These are phyloP conservation scores for Patella depressa DNA, from an alignment of 2,888 invertebrate genomes.

Conservation along the genomic window DNA sequence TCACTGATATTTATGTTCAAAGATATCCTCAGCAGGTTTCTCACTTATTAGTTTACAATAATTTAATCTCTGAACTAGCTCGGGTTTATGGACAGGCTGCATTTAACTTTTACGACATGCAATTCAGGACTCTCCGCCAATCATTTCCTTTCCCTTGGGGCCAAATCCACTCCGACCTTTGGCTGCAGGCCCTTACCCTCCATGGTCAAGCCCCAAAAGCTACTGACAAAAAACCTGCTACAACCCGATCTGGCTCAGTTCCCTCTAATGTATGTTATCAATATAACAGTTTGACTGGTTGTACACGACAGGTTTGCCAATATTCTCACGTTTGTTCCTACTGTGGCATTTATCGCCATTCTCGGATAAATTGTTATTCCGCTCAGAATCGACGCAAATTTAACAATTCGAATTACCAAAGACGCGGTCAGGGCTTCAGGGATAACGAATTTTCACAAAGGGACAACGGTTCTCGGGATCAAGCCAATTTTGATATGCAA, in stretches of 20 bases:
- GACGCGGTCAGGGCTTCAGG: no score
- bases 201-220: no score
- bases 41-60: neutral
- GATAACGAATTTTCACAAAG: no score
- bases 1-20: neutral
- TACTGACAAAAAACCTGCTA: neutral
- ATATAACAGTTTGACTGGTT: neutral
- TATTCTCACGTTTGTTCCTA: neutral
- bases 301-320: neutral
- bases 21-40: neutral
- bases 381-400: neutral
- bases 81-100: neutral
- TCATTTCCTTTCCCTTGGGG: neutral
- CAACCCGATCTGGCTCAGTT: neutral
- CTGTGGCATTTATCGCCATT: neutral
- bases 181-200: slow-evolving; percentile 1
- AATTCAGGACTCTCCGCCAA: neutral
- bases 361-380: neutral
- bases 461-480: no score
- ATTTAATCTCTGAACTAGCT: neutral
- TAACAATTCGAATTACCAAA: no score
- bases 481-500: no score
- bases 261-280: neutral
- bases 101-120: neutral
- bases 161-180: neutral